phyloP scores from a whole-genome alignment of 2,797 vertebrate species.

The Todus mexicanus region DNA sequence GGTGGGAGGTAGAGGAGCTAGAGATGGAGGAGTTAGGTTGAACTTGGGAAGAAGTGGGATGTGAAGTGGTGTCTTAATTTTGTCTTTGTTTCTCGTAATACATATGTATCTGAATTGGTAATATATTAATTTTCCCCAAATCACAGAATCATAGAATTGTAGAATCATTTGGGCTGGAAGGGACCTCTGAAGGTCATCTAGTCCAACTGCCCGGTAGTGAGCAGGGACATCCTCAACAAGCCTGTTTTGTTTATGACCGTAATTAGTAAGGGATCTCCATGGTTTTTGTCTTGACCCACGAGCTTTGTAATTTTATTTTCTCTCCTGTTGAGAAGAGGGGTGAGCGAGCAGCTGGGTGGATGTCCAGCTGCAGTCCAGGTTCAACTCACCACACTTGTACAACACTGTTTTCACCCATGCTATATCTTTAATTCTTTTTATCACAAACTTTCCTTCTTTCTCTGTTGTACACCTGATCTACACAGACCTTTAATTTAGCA shows the following conservation, averaged over 20 bases:
- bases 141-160: no score
- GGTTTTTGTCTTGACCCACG: neutral
- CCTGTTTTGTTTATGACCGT: neutral
- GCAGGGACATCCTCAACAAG: no score
- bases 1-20: neutral
- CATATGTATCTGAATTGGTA: neutral
- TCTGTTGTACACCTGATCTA: neutral
- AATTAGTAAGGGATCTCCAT: rapidly evolving
- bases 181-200: no score
- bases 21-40: neutral
- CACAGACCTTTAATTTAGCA: neutral
- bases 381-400: neutral
- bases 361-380: neutral
- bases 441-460: neutral
- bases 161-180: no score
- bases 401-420: neutral
- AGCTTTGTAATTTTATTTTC: neutral
- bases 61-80: neutral
- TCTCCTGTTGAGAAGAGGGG: neutral
- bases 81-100: neutral
- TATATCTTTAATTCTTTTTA: neutral
- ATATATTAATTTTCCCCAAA: neutral
- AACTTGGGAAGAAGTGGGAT: neutral
- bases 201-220: no score
- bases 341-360: no score